phyloP scores from a whole-genome alignment of 2,888 invertebrate genomes.

The Amphiduros pacificus region DNA sequence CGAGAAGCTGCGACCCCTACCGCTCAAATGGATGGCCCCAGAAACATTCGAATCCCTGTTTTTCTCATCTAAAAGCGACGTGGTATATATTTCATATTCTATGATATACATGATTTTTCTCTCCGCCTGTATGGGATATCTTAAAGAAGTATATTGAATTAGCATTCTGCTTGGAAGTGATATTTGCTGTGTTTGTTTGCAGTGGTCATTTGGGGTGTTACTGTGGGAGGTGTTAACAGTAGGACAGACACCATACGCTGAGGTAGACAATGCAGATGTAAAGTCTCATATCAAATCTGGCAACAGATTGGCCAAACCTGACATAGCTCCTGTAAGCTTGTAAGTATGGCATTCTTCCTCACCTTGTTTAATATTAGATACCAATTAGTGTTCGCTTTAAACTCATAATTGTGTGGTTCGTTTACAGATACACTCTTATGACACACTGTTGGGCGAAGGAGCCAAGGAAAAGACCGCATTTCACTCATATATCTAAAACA shows the following conservation, averaged over 20 bases:
- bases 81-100: conserved; percentile 5
- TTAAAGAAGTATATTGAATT: no score
- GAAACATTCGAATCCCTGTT: conserved; percentile 1
- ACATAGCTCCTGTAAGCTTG: conserved; percentile 4
- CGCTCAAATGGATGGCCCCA: conserved; percentile 14
- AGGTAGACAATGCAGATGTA: conserved; percentile 1
- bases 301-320: conserved; percentile 2
- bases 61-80: conserved; percentile 10
- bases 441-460: conserved; percentile 16
- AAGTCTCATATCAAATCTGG: background rate
- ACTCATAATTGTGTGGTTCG: background rate
- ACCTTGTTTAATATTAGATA: no score
- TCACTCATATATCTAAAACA: no score
- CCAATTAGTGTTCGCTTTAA: background rate
- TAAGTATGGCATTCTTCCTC: background rate
- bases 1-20: conserved; percentile 6
- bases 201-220: conserved; percentile 14
- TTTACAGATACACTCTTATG: conserved; percentile 7
- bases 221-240: conserved; percentile 12
- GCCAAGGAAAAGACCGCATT: conserved; percentile 8
- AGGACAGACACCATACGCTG: conserved; percentile 7
- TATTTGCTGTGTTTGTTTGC: background rate
- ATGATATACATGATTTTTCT: no score
- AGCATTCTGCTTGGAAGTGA: no score
- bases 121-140: no score